Base-by-base conservation (phyloP, 2,888 invertebrate genomes). In the Beris chalybata region DNA sequence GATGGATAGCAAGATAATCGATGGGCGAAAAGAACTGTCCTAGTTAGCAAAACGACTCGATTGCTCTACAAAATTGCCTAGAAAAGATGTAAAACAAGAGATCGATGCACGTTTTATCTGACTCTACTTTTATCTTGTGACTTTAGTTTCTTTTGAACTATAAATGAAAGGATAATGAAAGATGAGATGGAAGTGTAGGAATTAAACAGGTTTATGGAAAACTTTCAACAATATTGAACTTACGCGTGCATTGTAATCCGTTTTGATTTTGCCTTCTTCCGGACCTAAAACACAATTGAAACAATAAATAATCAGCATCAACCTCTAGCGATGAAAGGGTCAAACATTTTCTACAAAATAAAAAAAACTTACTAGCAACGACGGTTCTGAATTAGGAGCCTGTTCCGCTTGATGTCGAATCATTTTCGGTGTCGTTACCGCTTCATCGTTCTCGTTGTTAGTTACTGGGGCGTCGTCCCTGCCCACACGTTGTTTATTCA, bases 231-330 rank as follows among this genome's bases (percentile, higher is more conserved):
- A 38, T 7, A 38, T 7, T 38, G 7, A 65, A 76, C 78, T 76
- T 73, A 78, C 78, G 75, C 78, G 72, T 78, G 79, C 4, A 78
- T 73, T 4, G 78, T 78, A 31, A 77, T 71, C 5, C 78, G 74
- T 67, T 72, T 75, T 47, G 32, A 32, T 5, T 72, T 72, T 31
- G 72, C 48, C 48, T 71, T 71, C 31, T 72, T 73, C 68, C 67
- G 65, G 12, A 71, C 69, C 73, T 71, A 64, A 48, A 47, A 50
- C 22, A 13, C 9, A 47, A 11, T 47, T 22, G 22, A 3, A 22
- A 38, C 9, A 47, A 29, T 22, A 11, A 45, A 50, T 48, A 44
- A 29, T 29, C 15, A 59, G 31, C 7, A 31, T 22, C 13, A 58
- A 58, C 6, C 9, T 44, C 30, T 22, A 22, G 22, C 22, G 3